Evolutionary conservation across 2,797 vertebrate species (phyloP).

Genomic region (Heteromormyrus szaboi): DNA sequence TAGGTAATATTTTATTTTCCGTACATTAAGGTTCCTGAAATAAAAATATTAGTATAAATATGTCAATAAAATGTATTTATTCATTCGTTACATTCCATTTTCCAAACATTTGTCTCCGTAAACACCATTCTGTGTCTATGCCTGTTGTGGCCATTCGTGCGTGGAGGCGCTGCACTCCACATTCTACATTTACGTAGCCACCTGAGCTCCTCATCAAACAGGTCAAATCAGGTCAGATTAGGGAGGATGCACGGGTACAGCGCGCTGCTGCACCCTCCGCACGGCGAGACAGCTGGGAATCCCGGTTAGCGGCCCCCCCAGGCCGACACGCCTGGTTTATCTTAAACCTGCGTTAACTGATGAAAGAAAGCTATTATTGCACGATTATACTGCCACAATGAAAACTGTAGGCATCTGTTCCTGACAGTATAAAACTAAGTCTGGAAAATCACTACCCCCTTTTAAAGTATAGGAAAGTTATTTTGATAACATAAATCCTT

Average conservation of each 20-base stretch:
- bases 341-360: neutral
- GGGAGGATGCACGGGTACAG: neutral
- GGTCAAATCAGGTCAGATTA: neutral
- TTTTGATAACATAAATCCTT: neutral
- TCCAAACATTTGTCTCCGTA: neutral
- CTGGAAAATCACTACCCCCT: neutral
- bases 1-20: neutral
- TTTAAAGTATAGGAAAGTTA: neutral
- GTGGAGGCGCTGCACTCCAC: neutral
- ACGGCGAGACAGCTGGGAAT: neutral
- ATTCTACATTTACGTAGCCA: neutral
- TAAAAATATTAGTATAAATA: neutral
- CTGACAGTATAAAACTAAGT: neutral
- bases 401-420: neutral
- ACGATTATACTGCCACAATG: neutral
- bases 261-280: neutral
- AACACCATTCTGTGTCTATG: neutral
- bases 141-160: neutral
- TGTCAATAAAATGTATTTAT: neutral
- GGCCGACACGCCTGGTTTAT: neutral
- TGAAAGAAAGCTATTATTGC: neutral
- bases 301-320: neutral
- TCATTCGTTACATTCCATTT: neutral
- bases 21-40: neutral
- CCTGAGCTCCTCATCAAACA: neutral